Evolutionary conservation across 1,140 invertebrate genomes (phyloP), one percentile per base, ranked within the genome.

Genomic region (Halesus radiatus): DNA sequence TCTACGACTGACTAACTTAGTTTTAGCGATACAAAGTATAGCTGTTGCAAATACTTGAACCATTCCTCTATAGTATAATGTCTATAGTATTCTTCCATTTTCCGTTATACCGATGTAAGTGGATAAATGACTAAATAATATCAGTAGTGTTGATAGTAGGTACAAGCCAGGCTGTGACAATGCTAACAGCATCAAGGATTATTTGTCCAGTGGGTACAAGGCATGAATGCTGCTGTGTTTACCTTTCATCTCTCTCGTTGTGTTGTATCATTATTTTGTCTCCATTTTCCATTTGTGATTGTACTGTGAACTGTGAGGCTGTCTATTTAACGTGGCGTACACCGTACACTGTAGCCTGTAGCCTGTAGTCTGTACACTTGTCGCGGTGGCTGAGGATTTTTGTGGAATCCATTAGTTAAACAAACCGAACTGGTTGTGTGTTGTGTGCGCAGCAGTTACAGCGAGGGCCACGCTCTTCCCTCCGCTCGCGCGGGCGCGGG

Each of bases 381-480:
- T 73, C 68, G 68, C 29, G 73, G 73, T 76, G 56, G 50, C 66
- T 53, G 81, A 83, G 79, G 68, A 80, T 83, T 83, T 81, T 83
- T 83, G 82, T 81, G 79, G 82, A 83, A 83, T 83, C 82, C 82
- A 83, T 83, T 83, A 83, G 82, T 81, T 83, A 83, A 83, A 83
- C 77, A 83, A 83, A 83, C 81, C 79, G 70, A 76, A 75, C 77
- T 54, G 26, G 78, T 76, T 80, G 82, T 82, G 74, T 83, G 78
- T 76, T 80, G 82, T 82, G 74, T 83, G 82, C 78, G 70, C 81
- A 83, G 81, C 76, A 78, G 81, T 83, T 83, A 80, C 79, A 62
- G 32, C 62, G 77, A 82, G 81, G 70, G 75, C 72, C 79, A 58
- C 72, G 74, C 77, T 78, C 78, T 45, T 79, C 81, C 76, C 78